Evolutionary conservation across 92 coral and sea anemone genomes (phyloP), one percentile per base, ranked within the genome.

Genomic region (Zoanthus sociatus): DNA sequence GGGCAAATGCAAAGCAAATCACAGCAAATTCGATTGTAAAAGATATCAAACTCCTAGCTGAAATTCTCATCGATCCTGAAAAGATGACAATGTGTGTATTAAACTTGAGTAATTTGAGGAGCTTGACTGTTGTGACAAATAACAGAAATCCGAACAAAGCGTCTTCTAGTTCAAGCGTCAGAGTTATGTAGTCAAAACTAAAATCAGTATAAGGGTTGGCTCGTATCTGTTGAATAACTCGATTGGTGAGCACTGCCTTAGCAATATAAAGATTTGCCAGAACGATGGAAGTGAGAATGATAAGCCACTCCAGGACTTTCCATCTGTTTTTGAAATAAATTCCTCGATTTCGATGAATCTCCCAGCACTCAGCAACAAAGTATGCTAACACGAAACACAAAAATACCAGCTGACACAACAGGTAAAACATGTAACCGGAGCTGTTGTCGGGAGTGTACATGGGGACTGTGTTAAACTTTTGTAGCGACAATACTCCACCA

Each of bases 1-100:
- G 90, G 3, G 90, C 94, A 73, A 88, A 93, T 45, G 96, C 90
- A 1, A 92, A 74, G n/a, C 92, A 90, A 46, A 89, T 78, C 3
- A 93, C 87, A 1, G 88, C 58, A 68, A 91, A 91, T 13, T 91
- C 86, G 31, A 93, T 16, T 1, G 94, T 73, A 72, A 89, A 87
- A 17, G 94, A 92, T 5, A 76, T 68, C 26, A 93, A 32, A 55
- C 53, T 68, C 68, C 44, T 73, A 12, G 77, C 78, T 7, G 96
- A 92, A 14, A 91, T 48, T 18, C 82, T 63, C 86, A 93, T 86
- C 6, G 91, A 14, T 44, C 87, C 85, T 1, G 93, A 91, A 11
- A 93, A 79, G 9, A 89, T 37, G 56, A 91, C 12, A 0, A 92
- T 91, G n/a, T 75, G 83, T 32, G 60, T 64, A 58, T 90, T 87